Conservation (phyloP, 2,797 vertebrate genomes). For the Sebastes miniatus region DNA sequence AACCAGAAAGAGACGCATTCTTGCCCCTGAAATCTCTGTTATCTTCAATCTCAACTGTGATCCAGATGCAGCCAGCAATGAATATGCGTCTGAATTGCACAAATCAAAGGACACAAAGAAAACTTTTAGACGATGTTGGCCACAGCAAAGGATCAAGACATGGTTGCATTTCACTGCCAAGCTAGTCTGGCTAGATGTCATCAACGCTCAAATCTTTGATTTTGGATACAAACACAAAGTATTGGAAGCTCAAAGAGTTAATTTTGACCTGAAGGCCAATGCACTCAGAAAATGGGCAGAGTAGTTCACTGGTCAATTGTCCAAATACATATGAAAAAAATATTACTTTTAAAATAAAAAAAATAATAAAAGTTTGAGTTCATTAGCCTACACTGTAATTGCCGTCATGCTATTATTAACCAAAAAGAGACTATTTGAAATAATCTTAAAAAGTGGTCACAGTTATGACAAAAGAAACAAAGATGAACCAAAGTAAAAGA, state of each 20-base stretch:
- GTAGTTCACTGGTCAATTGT: background rate
- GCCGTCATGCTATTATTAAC: no score
- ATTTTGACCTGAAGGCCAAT: conserved; percentile 29
- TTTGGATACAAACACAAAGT: no score
- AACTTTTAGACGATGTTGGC: background rate
- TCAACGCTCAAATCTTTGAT: no score
- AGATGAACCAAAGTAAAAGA: no score
- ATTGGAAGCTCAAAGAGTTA: background rate
- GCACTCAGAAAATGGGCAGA: background rate
- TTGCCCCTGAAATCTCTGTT: no score
- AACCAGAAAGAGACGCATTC: no score
- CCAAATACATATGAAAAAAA: background rate
- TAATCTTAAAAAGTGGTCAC: no score
- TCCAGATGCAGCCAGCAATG: background rate
- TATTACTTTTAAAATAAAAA: no score
- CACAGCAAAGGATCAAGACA: background rate
- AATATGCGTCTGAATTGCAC: background rate
- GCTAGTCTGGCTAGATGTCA: background rate
- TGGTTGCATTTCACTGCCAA: background rate
- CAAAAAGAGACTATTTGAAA: no score
- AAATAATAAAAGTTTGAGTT: no score
- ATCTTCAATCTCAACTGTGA: conserved; percentile 22
- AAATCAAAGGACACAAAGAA: background rate
- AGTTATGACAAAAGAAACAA: no score
- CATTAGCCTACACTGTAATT: no score